Evolutionary conservation across 2,888 invertebrate genomes (phyloP).

Genomic region (Eutolmus rufibarbis): DNA sequence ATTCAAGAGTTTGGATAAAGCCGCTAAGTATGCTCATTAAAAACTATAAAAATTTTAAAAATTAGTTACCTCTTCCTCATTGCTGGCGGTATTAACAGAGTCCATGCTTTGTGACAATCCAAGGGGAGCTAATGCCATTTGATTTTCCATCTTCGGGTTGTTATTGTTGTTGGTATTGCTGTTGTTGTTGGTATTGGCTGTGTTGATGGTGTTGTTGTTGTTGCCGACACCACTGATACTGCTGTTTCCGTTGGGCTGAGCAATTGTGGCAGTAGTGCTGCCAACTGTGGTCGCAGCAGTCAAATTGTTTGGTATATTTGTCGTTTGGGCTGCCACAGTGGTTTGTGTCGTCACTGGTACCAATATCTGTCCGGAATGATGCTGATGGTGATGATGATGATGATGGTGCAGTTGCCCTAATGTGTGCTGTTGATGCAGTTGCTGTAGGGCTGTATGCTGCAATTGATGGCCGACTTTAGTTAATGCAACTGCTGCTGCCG

Average conservation of each 20-base stretch:
- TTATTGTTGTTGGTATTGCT: slow-evolving; percentile 53
- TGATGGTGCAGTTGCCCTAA: slow-evolving; percentile 52
- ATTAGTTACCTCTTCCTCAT: slow-evolving; percentile 92
- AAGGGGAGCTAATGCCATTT: slow-evolving; percentile 71
- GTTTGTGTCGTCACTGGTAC: slow-evolving; percentile 51
- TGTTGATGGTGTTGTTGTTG: neutral
- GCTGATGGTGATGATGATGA: slow-evolving; percentile 37
- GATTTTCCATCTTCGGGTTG: slow-evolving; percentile 61
- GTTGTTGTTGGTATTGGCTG: slow-evolving; percentile 38
- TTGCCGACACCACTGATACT: slow-evolving; percentile 48
- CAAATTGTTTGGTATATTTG: slow-evolving; percentile 56
- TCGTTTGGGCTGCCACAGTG: slow-evolving; percentile 53
- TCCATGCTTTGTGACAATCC: slow-evolving; percentile 97
- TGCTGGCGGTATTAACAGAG: slow-evolving; percentile 93
- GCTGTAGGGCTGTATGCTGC: slow-evolving; percentile 48
- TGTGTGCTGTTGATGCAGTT: slow-evolving; percentile 48
- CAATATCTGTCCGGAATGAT: slow-evolving; percentile 48
- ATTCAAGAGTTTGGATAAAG: neutral
- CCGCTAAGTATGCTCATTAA: neutral
- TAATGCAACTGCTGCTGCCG: slow-evolving; percentile 62
- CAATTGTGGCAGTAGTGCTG: slow-evolving; percentile 41
- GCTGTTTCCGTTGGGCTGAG: slow-evolving; percentile 49
- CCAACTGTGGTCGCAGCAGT: slow-evolving; percentile 57
- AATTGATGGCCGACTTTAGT: slow-evolving; percentile 50
- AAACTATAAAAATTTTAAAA: neutral